Conservation (phyloP, 2,888 invertebrate species). For the Tenthredo livida region DNA sequence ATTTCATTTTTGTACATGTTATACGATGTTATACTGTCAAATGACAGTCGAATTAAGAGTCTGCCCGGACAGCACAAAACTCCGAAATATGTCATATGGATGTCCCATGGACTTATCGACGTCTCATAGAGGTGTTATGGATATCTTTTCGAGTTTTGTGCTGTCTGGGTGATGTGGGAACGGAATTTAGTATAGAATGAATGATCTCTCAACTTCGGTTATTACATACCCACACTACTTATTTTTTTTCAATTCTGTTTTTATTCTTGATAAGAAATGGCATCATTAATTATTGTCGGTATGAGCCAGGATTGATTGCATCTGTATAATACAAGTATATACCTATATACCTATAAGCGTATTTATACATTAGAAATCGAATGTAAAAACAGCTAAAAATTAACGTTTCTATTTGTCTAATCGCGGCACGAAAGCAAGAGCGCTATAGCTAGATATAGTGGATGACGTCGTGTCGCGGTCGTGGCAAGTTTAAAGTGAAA, state of each 20-base stretch:
- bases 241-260: neutral
- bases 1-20: neutral
- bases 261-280: neutral
- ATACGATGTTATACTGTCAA: neutral
- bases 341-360: too few species aligned
- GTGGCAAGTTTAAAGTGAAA: constrained; percentile 11
- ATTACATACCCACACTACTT: neutral
- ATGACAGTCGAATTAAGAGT: neutral
- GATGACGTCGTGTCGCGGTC: constrained; percentile 16
- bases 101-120: too few species aligned
- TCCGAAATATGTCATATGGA: too few species aligned
- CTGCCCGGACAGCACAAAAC: too few species aligned
- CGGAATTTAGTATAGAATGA: neutral
- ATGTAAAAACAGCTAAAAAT: constrained; percentile 17
- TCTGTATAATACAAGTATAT: neutral
- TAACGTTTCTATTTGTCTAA: constrained; percentile 24
- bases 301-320: neutral
- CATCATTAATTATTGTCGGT: too few species aligned
- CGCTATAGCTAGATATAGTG: neutral
- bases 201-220: neutral
- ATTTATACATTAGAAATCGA: constrained; percentile 18
- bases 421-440: constrained; percentile 4
- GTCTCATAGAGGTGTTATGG: too few species aligned
- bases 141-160: too few species aligned
- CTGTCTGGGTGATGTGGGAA: too few species aligned